A percentile compares a stretch with the other conserved stretches of the same genome.
Conservation (phyloP, 53 echinoderm and acorn worm genomes). For the Temnopleurus reevesii region DNA sequence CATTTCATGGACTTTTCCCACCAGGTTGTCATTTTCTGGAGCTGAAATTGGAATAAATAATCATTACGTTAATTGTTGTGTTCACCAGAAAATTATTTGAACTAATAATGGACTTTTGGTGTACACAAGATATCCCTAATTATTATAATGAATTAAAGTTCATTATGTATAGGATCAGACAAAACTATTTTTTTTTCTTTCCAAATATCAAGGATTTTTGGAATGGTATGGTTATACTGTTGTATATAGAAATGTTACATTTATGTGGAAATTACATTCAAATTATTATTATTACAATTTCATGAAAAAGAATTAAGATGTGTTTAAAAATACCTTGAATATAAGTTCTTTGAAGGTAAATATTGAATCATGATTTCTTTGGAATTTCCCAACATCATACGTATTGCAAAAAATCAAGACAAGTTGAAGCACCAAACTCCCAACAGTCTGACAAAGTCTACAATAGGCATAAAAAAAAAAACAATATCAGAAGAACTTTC, state of each 20-base stretch:
- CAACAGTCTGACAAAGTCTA: neutral
- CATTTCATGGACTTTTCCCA: slow-evolving; percentile 14
- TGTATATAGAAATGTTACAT: neutral
- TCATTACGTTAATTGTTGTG: neutral
- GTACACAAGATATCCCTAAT: neutral
- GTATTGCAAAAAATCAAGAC: neutral
- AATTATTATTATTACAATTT: neutral
- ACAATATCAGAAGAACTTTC: neutral
- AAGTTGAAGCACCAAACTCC: too few species aligned
- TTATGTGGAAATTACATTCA: neutral
- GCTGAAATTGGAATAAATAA: neutral
- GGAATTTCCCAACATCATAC: neutral
- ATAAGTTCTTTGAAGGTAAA: neutral
- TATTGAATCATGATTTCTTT: neutral
- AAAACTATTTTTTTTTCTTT: too few species aligned
- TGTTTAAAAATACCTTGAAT: neutral
- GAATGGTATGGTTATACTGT: neutral
- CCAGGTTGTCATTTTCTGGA: neutral
- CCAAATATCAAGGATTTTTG: too few species aligned
- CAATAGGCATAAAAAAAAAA: neutral
- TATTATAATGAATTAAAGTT: neutral
- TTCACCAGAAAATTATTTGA: neutral
- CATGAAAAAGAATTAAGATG: neutral
- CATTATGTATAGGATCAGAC: neutral
- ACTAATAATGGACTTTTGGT: neutral